Evolutionary conservation across 2,888 invertebrate species (phyloP).

Genomic region (Orthosia cruda): DNA sequence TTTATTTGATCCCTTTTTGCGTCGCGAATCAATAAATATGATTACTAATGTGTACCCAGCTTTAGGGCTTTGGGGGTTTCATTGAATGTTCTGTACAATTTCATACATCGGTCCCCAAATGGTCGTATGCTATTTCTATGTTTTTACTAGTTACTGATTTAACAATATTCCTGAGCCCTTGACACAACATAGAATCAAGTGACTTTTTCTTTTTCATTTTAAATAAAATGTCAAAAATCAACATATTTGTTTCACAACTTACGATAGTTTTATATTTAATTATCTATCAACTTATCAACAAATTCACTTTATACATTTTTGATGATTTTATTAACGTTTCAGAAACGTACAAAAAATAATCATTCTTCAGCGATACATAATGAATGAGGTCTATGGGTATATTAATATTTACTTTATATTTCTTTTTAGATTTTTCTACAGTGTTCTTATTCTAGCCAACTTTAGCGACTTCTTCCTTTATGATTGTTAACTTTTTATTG

Average conservation of each 20-base stretch:
- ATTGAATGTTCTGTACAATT: neutral
- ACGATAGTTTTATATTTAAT: constrained; percentile 65
- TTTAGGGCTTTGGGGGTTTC: constrained; percentile 5
- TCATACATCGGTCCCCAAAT: neutral
- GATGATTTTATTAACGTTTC: constrained; percentile 62
- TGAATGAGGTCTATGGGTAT: constrained; percentile 69
- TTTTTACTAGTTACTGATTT: neutral
- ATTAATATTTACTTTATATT: constrained; percentile 58
- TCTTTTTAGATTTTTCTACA: constrained; percentile 50
- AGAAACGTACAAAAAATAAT: constrained; percentile 82
- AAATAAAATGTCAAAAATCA: constrained; percentile 26
- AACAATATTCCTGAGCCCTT: neutral
- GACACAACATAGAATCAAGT: neutral
- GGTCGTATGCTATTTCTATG: neutral
- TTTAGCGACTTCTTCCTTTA: constrained; percentile 17
- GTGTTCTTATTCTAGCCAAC: constrained; percentile 56
- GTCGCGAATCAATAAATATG: neutral
- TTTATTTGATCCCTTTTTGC: neutral
- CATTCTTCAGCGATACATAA: constrained; percentile 70
- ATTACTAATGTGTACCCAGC: constrained; percentile 1
- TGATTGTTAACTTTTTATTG: neutral
- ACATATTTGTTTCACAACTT: constrained; percentile 60
- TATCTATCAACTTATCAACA: constrained; percentile 64
- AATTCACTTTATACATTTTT: constrained; percentile 66
- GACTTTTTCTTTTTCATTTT: neutral